These are phyloP conservation scores for Lathamus discolor DNA, from an alignment of 2,113 vertebrate species.

Conservation along the genomic window DNA sequence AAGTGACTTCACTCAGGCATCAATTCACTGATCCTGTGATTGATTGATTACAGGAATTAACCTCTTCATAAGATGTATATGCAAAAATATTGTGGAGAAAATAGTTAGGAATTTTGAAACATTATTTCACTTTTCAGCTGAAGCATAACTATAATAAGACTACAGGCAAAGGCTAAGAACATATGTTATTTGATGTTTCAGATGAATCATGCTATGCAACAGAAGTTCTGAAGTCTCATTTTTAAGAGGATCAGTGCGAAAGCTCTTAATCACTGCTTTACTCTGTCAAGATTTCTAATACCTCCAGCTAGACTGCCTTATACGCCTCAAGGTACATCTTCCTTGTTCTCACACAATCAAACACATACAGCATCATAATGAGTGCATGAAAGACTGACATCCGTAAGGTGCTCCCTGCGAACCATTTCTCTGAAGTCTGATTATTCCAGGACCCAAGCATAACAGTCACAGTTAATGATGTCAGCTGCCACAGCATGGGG, in stretches of 20 bases:
- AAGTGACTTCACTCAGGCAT: background rate
- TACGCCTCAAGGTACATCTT: slow-evolving; percentile 66
- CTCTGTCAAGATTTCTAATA: slow-evolving; percentile 70
- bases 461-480: slow-evolving; percentile 57
- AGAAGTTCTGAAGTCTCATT: slow-evolving; percentile 30
- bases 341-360: slow-evolving; percentile 73
- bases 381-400: slow-evolving; percentile 63
- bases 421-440: slow-evolving; percentile 61
- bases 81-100: slow-evolving; percentile 9
- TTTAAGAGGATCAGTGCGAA: slow-evolving; percentile 61
- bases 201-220: slow-evolving; percentile 43
- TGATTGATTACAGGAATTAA: background rate
- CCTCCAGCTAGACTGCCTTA: slow-evolving; percentile 50
- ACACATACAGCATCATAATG: slow-evolving; percentile 71
- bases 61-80: background rate
- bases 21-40: background rate
- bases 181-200: slow-evolving; percentile 61
- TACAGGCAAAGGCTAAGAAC: slow-evolving; percentile 52
- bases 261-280: slow-evolving; percentile 70
- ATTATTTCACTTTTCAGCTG: slow-evolving; percentile 43
- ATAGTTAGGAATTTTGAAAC: slow-evolving; percentile 50
- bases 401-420: slow-evolving; percentile 63
- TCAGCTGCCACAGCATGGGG: slow-evolving; percentile 57
- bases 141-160: slow-evolving; percentile 51
- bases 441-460: slow-evolving; percentile 55